Conservation (phyloP, 2,113 vertebrate genomes). For the Lates calcarifer region DNA sequence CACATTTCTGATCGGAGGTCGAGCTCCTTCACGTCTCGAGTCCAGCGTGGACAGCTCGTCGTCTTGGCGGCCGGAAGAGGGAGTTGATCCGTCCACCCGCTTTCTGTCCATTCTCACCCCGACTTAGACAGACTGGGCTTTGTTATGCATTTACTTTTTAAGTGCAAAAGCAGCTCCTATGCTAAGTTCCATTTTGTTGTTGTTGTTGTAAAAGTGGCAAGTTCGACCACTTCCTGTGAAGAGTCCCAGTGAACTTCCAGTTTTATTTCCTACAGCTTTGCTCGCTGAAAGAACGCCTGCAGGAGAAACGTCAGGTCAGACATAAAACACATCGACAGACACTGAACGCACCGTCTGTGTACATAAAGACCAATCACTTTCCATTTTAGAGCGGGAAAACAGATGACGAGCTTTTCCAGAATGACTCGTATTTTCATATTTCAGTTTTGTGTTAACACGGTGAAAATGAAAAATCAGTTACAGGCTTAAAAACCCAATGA, state of each 20-base stretch:
- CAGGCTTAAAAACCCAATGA: no score
- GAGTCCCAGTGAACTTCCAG: constrained; percentile 54
- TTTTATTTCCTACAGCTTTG: constrained; percentile 88
- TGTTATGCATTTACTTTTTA: constrained; percentile 64
- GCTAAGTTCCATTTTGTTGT: constrained; percentile 58
- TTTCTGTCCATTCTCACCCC: constrained; percentile 1
- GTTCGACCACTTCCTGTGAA: constrained; percentile 36
- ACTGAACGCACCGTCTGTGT: no score
- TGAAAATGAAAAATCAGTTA: no score
- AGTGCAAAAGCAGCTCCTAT: constrained; percentile 83
- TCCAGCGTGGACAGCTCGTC: constrained; percentile 62
- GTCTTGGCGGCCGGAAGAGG: background rate
- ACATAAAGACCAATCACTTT: no score
- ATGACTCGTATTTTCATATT: no score
- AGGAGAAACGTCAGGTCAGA: background rate
- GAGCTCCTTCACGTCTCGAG: constrained; percentile 5
- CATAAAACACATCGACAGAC: no score
- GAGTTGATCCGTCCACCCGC: constrained; percentile 21
- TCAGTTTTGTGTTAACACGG: no score
- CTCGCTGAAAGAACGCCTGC: constrained; percentile 97
- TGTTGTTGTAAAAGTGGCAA: constrained; percentile 43
- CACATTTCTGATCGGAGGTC: background rate
- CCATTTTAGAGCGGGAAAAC: no score
- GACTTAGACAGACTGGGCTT: constrained; percentile 54
- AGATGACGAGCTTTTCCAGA: no score